These are phyloP conservation scores for Spinus pinus DNA, from an alignment of 2,797 vertebrate genomes.

Conservation along the genomic window DNA sequence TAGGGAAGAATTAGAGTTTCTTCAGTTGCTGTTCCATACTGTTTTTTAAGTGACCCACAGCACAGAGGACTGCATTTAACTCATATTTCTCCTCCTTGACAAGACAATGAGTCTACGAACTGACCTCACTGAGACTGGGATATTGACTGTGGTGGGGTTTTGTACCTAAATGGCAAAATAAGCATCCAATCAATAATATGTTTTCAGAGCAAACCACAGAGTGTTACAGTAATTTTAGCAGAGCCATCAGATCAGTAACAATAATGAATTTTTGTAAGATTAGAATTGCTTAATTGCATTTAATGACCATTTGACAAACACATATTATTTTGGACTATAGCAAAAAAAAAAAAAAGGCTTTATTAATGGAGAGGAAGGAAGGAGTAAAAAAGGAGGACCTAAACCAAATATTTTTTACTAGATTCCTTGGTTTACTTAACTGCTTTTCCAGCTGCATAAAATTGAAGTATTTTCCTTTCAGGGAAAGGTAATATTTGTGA, in stretches of 20 bases:
- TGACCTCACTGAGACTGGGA: background rate
- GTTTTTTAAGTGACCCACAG: background rate
- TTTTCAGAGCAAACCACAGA: conserved; percentile 5
- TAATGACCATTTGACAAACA: background rate
- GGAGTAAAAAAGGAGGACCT: background rate
- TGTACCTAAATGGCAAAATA: conserved; percentile 10
- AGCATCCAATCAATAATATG: background rate
- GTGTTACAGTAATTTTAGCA: conserved; percentile 12
- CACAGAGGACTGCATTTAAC: background rate
- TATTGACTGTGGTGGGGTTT: conserved; percentile 21
- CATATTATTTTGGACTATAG: background rate
- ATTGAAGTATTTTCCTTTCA: background rate
- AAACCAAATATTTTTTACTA: background rate
- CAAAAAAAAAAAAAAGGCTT: background rate
- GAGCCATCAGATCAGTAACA: conserved; percentile 12
- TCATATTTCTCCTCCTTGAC: background rate
- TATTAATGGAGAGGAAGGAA: background rate
- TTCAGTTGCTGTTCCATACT: background rate
- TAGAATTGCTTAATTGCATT: conserved; percentile 13
- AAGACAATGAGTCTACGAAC: background rate
- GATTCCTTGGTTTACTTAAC: background rate
- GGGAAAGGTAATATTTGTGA: conserved; percentile 18
- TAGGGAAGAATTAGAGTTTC: fast-evolving
- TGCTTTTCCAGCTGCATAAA: conserved; percentile 24
- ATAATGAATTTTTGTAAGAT: conserved; percentile 7